These are phyloP conservation scores for Zaprionus kolodkinae DNA, from an alignment of 1,140 invertebrate species.

Conservation along the genomic window DNA sequence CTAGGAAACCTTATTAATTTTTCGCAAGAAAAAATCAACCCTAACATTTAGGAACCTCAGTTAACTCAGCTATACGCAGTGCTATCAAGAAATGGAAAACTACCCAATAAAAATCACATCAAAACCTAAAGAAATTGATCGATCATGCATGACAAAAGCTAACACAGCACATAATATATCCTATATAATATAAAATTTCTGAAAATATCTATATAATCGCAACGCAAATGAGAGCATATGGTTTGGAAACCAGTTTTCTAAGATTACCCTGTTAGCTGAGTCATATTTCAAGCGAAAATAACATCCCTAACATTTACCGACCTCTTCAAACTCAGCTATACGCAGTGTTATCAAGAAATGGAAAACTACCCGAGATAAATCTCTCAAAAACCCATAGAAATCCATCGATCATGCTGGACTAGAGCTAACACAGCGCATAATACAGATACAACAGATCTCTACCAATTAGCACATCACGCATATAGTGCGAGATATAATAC, in stretches of 20 bases:
- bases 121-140: background rate
- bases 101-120: slow-evolving; percentile 4
- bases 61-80: slow-evolving; percentile 3
- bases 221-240: too few relatives aligned
- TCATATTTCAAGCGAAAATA: background rate
- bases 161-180: too few relatives aligned
- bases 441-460: slow-evolving; percentile 6
- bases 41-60: slow-evolving; percentile 4
- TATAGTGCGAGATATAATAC: slow-evolving; percentile 9
- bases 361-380: slow-evolving; percentile 17
- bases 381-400: background rate
- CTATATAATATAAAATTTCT: too few relatives aligned
- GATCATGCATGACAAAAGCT: background rate
- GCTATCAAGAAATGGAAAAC: background rate
- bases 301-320: slow-evolving; percentile 5
- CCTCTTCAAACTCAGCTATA: slow-evolving; percentile 1
- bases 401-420: background rate
- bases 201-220: too few relatives aligned
- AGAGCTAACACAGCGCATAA: too few relatives aligned
- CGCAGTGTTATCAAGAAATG: background rate
- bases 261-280: background rate
- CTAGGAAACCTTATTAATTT: background rate
- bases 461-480: slow-evolving; percentile 35
- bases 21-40: background rate
- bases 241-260: background rate